phyloP scores from a whole-genome alignment of 2,888 invertebrate genomes.

The Yponomeuta malinellus region DNA sequence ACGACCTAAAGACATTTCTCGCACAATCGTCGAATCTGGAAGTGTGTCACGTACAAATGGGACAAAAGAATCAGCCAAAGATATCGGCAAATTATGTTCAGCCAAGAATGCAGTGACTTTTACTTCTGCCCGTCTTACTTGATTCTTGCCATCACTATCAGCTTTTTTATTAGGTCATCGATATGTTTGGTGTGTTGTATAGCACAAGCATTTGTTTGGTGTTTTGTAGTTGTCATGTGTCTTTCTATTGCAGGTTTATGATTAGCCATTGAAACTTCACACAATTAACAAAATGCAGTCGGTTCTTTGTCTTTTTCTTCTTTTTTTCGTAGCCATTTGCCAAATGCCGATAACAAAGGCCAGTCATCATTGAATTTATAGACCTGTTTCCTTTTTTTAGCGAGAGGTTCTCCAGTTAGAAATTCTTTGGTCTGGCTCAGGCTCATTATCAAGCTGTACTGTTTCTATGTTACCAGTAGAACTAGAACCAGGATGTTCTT shows the following conservation, averaged over 20 bases:
- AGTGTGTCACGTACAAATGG: constrained; percentile 9
- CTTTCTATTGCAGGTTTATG: constrained; percentile 15
- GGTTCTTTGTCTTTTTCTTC: not conserved
- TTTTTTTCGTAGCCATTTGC: constrained; percentile 14
- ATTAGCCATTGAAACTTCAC: constrained; percentile 15
- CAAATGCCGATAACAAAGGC: constrained; percentile 11
- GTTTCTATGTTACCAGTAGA: not conserved
- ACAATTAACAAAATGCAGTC: not conserved
- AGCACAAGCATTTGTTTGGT: constrained; percentile 14
- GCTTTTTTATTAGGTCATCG: constrained; percentile 15
- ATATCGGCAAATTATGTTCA: constrained; percentile 15
- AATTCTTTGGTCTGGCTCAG: not conserved
- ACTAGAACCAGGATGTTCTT: not conserved
- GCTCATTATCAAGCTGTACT: not conserved
- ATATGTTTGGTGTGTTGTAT: constrained; percentile 14
- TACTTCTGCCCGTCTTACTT: constrained; percentile 13
- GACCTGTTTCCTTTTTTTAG: not conserved
- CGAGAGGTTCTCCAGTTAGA: no score
- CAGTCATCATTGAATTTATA: constrained; percentile 17
- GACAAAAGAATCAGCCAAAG: constrained; percentile 9
- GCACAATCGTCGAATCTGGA: not conserved
- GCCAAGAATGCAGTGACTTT: constrained; percentile 12
- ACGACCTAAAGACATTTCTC: no score
- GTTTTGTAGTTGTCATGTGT: constrained; percentile 15
- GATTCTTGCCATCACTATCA: constrained; percentile 15